Percentiles rank a stretch among this genome's conserved stretches.
Conservation (phyloP, 1,140 invertebrate species). For the Drosophila lowei region DNA sequence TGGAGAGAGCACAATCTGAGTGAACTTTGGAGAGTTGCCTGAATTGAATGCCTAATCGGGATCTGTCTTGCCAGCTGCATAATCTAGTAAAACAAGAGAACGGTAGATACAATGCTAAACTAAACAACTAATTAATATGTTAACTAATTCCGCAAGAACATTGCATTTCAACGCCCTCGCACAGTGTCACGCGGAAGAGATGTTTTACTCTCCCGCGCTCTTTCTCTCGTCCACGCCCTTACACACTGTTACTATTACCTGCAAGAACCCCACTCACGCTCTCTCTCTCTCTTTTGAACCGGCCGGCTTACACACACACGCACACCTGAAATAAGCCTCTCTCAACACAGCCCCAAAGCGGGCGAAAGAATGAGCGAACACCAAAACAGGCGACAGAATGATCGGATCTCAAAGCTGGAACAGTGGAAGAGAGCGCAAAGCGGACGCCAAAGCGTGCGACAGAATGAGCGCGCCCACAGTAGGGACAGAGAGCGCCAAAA, state of each 20-base stretch:
- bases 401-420: no score
- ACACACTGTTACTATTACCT: background rate
- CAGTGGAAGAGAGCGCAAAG: no score
- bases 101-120: background rate
- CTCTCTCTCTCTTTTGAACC: conserved; percentile 12
- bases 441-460: no score
- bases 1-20: conserved; percentile 4
- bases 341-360: background rate
- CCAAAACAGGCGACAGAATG: no score
- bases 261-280: no score
- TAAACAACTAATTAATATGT: conserved; percentile 39
- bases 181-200: background rate
- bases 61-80: conserved; percentile 1
- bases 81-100: conserved; percentile 1
- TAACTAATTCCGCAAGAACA: conserved; percentile 43
- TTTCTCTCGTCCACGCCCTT: background rate
- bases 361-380: background rate
- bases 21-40: background rate
- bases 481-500: conserved; percentile 5
- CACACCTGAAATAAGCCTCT: background rate
- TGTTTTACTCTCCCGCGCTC: no score
- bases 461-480: no score
- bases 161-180: conserved; percentile 40
- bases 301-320: conserved; percentile 28
- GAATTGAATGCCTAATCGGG: conserved; percentile 28